Conservation (phyloP, 2,797 vertebrate genomes). For the Siniperca scherzeri region DNA sequence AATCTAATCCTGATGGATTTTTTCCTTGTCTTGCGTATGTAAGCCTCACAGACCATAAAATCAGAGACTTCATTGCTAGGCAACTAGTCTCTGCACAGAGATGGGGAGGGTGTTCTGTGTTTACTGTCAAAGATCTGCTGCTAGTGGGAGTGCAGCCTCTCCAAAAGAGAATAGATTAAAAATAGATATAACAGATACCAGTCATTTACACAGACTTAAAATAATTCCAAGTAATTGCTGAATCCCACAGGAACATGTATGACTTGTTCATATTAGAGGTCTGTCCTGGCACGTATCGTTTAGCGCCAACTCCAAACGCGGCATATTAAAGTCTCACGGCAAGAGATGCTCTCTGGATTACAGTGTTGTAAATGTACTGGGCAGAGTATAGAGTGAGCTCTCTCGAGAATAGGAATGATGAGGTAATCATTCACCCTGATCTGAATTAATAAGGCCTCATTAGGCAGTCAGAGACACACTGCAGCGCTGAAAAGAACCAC, state of each 20-base stretch:
- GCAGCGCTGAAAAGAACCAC: slow-evolving; percentile 72
- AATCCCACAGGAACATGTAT: slow-evolving; percentile 57
- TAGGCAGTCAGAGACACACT: slow-evolving; percentile 79
- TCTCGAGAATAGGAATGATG: slow-evolving; percentile 83
- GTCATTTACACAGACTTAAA: slow-evolving; percentile 67
- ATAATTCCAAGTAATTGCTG: slow-evolving; percentile 59
- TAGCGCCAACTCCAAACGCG: slow-evolving; percentile 28
- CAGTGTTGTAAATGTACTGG: slow-evolving; percentile 73
- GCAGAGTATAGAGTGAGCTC: slow-evolving; percentile 71
- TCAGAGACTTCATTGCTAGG: slow-evolving; percentile 89
- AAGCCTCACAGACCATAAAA: slow-evolving; percentile 87
- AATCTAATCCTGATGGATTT: slow-evolving; percentile 79
- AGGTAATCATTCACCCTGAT: slow-evolving; percentile 87
- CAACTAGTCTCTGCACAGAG: slow-evolving; percentile 87
- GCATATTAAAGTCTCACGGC: slow-evolving; percentile 55
- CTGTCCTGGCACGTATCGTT: slow-evolving; percentile 28
- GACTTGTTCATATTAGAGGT: slow-evolving; percentile 57
- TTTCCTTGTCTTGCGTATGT: slow-evolving; percentile 72
- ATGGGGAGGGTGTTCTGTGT: slow-evolving; percentile 75
- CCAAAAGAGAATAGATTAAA: slow-evolving; percentile 74
- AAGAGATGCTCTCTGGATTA: slow-evolving; percentile 58
- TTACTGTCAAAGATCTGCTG: slow-evolving; percentile 79
- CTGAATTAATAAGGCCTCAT: slow-evolving; percentile 87
- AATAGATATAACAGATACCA: slow-evolving; percentile 70
- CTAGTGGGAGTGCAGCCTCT: slow-evolving; percentile 79